Evolutionary conservation across 1,140 invertebrate species (phyloP).

Genomic region (Drosophila littoralis): DNA sequence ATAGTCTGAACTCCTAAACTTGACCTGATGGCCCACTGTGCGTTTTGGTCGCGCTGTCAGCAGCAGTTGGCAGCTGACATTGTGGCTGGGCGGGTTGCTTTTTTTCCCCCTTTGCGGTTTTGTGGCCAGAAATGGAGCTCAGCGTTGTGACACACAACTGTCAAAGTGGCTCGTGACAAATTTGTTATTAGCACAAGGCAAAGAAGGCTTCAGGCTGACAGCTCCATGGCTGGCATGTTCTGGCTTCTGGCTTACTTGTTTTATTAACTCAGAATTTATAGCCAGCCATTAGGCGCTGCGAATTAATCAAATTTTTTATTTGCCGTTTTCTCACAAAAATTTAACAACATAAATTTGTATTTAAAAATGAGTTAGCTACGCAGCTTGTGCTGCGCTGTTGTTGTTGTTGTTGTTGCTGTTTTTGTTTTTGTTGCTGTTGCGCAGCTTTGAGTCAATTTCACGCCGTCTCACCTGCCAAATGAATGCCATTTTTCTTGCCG

Average conservation of each 20-base stretch:
- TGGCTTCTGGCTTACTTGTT: constrained; percentile 34
- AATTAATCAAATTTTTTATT: constrained; percentile 81
- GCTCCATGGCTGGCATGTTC: constrained; percentile 6
- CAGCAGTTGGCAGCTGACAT: constrained; percentile 36
- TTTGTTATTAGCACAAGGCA: constrained; percentile 61
- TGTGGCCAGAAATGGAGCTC: constrained; percentile 44
- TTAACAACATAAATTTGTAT: constrained; percentile 78
- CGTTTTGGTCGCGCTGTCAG: constrained; percentile 19
- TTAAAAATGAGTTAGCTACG: constrained; percentile 78
- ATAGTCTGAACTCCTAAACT: background rate
- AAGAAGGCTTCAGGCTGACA: constrained; percentile 26
- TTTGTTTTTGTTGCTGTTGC: background rate
- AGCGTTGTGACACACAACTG: constrained; percentile 71
- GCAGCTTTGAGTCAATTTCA: constrained; percentile 69
- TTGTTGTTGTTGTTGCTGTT: background rate
- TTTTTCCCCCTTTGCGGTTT: constrained; percentile 16
- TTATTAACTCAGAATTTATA: constrained; percentile 80
- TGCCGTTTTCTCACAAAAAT: constrained; percentile 30
- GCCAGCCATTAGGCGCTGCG: constrained; percentile 64
- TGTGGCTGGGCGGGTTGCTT: constrained; percentile 19
- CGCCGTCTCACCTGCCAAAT: constrained; percentile 73
- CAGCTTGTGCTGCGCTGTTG: constrained; percentile 24
- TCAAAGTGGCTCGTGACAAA: constrained; percentile 74
- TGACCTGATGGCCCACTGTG: constrained; percentile 25
- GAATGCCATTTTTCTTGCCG: constrained; percentile 66